Evolutionary conservation across 2,797 vertebrate species (phyloP).

Genomic region (Apogon talboti): DNA sequence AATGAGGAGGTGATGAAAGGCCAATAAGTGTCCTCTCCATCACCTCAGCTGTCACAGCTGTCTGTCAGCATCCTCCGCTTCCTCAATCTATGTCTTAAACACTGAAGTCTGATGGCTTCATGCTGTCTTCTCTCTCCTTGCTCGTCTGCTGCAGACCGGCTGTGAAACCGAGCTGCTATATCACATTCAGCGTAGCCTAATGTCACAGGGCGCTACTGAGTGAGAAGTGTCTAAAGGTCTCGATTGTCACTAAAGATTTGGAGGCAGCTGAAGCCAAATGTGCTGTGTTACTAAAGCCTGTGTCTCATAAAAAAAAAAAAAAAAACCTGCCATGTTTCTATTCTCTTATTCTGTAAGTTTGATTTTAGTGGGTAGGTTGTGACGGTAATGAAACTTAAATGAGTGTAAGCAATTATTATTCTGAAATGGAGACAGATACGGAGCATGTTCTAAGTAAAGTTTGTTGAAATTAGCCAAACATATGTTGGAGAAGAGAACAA

Average conservation of each 20-base stretch:
- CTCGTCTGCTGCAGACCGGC: conserved; percentile 11
- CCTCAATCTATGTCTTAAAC: conserved; percentile 23
- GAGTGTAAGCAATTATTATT: conserved; percentile 18
- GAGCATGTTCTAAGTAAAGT: conserved; percentile 1
- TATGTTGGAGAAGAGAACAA: too few species aligned
- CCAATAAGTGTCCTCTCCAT: conserved; percentile 51
- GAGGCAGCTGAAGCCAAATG: conserved; percentile 9
- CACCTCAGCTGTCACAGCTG: conserved; percentile 55
- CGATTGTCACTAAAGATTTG: conserved; percentile 31
- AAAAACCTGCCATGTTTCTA: neutral
- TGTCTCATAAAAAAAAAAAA: too few species aligned
- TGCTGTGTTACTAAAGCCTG: conserved; percentile 5
- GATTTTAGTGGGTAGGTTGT: conserved; percentile 3
- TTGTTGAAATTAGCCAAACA: neutral
- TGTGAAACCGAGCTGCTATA: conserved; percentile 30
- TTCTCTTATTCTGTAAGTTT: neutral
- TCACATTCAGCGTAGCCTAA: conserved; percentile 25
- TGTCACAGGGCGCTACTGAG: conserved; percentile 35
- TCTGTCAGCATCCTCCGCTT: conserved; percentile 25
- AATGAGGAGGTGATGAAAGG: conserved; percentile 37
- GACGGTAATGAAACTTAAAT: conserved; percentile 22
- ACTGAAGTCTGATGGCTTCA: conserved; percentile 22
- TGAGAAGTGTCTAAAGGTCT: conserved; percentile 31
- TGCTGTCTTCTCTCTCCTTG: conserved; percentile 18
- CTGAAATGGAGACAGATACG: neutral